Evolutionary conservation across 2,113 vertebrate genomes (phyloP).

Genomic region (Silurus meridionalis): DNA sequence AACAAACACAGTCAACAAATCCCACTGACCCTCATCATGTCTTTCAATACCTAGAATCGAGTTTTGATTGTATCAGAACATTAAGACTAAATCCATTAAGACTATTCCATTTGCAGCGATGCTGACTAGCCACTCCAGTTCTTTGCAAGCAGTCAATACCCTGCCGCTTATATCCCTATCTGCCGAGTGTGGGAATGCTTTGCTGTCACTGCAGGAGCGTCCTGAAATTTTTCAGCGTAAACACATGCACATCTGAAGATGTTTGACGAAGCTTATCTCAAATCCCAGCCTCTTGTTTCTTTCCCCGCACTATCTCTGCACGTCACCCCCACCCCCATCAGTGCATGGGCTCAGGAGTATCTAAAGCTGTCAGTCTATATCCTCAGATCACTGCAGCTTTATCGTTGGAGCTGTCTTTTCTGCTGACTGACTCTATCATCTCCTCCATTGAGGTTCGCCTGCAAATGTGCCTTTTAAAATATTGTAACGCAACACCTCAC

Average conservation of each 20-base stretch:
- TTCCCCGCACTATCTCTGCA: slow-evolving; percentile 43
- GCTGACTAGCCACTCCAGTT: slow-evolving; percentile 40
- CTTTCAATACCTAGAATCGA: slow-evolving; percentile 18
- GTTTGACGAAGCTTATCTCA: slow-evolving; percentile 52
- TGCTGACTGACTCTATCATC: slow-evolving; percentile 37
- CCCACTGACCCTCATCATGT: slow-evolving; percentile 38
- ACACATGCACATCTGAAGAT: slow-evolving; percentile 52
- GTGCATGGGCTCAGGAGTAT: slow-evolving; percentile 34
- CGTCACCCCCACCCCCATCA: slow-evolving; percentile 12
- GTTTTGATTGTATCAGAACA: slow-evolving; percentile 43
- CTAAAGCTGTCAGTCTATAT: slow-evolving; percentile 28
- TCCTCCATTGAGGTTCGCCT: slow-evolving; percentile 10
- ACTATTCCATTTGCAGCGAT: slow-evolving; percentile 36
- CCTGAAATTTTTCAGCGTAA: slow-evolving; percentile 53
- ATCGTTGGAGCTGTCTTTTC: slow-evolving; percentile 34
- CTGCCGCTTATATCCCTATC: slow-evolving; percentile 32
- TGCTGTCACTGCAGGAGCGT: slow-evolving; percentile 51
- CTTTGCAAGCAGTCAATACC: slow-evolving; percentile 34
- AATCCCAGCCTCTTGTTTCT: slow-evolving; percentile 54
- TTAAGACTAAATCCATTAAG: slow-evolving; percentile 38
- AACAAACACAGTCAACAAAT: slow-evolving; percentile 9
- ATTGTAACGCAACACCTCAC: background rate
- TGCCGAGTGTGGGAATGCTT: slow-evolving; percentile 33
- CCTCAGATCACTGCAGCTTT: slow-evolving; percentile 47
- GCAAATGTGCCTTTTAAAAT: slow-evolving; percentile 22